phyloP scores from a whole-genome alignment of 1,140 invertebrate species.

The Trachymyrmex cornetzi region DNA sequence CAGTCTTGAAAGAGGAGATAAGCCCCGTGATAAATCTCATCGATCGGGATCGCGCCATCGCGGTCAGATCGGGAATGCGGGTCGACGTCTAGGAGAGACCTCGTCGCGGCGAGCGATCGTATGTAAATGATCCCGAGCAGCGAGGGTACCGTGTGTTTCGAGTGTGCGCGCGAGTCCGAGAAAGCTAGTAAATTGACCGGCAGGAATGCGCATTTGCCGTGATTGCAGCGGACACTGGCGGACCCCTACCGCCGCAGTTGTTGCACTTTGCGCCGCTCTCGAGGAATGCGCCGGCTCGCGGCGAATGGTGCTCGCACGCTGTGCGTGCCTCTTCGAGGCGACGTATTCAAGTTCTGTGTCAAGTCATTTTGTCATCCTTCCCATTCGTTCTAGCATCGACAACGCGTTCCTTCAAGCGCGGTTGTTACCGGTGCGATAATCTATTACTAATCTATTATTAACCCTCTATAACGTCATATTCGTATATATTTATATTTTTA shows the following conservation, averaged over 20 bases:
- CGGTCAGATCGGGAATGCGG: not conserved
- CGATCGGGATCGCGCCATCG: not conserved
- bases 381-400: slow-evolving; percentile 9
- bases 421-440: not conserved
- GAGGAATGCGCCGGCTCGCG: slow-evolving; percentile 61
- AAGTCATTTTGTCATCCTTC: slow-evolving; percentile 46
- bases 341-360: slow-evolving; percentile 58
- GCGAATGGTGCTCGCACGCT: not conserved
- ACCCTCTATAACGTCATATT: too few relatives aligned
- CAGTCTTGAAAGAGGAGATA: not conserved
- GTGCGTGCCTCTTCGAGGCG: slow-evolving; percentile 13
- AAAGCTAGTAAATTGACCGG: slow-evolving; percentile 82
- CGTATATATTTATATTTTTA: too few relatives aligned
- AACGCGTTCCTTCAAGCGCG: not conserved
- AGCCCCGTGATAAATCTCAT: not conserved
- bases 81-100: not conserved
- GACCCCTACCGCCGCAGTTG: slow-evolving; percentile 74
- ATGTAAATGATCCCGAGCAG: slow-evolving; percentile 74
- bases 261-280: slow-evolving; percentile 71
- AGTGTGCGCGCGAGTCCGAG: slow-evolving; percentile 73
- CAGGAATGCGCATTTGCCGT: slow-evolving; percentile 81
- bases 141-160: slow-evolving; percentile 12
- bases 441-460: too few relatives aligned
- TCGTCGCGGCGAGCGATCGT: slow-evolving; percentile 37
- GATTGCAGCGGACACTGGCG: slow-evolving; percentile 78